Evolutionary conservation across 2,113 vertebrate species (phyloP), one percentile per base, ranked within the genome.

Genomic region (Trogon melanurus): DNA sequence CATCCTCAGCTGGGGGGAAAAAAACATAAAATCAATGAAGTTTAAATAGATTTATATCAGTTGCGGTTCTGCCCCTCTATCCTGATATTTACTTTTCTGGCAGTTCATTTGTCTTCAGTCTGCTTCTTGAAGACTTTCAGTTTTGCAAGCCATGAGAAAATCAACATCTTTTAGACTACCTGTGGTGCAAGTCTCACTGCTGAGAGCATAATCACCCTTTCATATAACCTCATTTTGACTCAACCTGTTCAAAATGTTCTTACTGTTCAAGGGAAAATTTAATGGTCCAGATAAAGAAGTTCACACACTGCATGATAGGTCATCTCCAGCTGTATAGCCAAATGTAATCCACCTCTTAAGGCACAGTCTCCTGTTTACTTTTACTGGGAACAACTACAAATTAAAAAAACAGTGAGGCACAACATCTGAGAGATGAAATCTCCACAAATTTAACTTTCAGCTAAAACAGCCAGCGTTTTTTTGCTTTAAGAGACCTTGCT

Each of bases 241-340:
- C 36, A 3, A 74, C 29, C 18, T 32, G 5, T 47, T 83, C 20
- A 78, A 41, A 44, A 56, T 10, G 9, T 27, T 61, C n/a, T 57
- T 87, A 48, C 6, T 50, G n/a, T 20, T 85, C 26, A 54, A 60
- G 73, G 76, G 5, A 9, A 80, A 79, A 73, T 62, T 18, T 21
- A 47, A 71, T 16, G 44, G 27, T 29, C 41, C 34, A 38, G 27
- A 45, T 41, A 14, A 78, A 36, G 48, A 61, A 57, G 9, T 53
- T 57, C 45, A 45, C 7, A 10, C 1, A 0, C 48, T 72, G 32
- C 1, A 0, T 12, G 5, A 36, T 2, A 72, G 45, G 29, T 9
- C 83, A 19, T 27, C 62, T 70, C 27, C 56, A 85, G 38, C 44
- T 64, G 16, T n/a, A 50, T 5, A 38, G 38, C 22, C 3, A 5